Evolutionary conservation across 2,797 vertebrate species (phyloP), one percentile per base, ranked within the genome.

Genomic region (Urophycis tenuis): DNA sequence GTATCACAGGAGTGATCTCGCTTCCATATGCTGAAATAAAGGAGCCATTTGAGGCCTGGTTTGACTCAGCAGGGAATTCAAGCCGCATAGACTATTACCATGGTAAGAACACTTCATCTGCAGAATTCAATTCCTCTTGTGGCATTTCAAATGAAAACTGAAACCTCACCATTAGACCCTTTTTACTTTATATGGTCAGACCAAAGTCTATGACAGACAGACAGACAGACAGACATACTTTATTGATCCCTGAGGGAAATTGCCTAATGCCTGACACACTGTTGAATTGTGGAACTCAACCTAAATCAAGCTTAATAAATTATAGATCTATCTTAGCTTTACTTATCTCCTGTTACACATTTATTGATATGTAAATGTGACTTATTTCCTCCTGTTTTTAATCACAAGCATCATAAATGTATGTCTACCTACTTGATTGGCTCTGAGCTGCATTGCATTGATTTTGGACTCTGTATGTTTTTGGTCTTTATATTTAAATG

Each of bases 21-120:
- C 89, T 95, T 64, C 94, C 93, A 33, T 96, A 95, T 0, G 93
- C 93, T 5, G 94, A 96, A 83, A 95, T 96, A 0, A 87, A 92
- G 83, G 94, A 96, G 85, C 95, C 93, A 0, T 95, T 94, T 19
- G 95, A 96, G 85, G 93, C 91, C 87, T 96, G 94, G 94, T 93
- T 95, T 41, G 92, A 96, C 81, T 75, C 88, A 0, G 79, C 88
- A 0, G 90, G 90, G 17, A 90, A 90, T 30, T 92, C 92, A 82
- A 95, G 94, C 87, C 85, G 92, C 6, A 93, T 93, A 36, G 92
- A 95, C 77, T 93, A 92, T 29, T 95, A 94, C 0, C 85, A 91
- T 60, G 91, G 94, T 95, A 74, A 90, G 79, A 73, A 77, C 73
- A 0, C 30, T 15, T 34, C 71, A 71, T 72, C 32, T 22, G 33